These are phyloP conservation scores for Zoanthus gigantus DNA, from an alignment of 92 coral and sea anemone species.

Conservation along the genomic window DNA sequence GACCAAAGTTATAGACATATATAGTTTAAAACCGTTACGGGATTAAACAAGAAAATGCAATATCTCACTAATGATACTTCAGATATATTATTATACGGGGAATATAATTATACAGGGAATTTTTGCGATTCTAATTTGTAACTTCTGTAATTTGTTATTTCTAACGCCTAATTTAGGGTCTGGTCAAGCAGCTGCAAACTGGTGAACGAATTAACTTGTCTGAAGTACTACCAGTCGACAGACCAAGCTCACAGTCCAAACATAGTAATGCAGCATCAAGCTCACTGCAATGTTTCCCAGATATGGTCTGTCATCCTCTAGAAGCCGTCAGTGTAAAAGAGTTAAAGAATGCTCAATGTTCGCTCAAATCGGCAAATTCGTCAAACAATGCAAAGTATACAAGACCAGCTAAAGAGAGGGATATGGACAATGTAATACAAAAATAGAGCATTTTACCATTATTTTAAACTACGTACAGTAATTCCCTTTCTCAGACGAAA, in stretches of 20 bases:
- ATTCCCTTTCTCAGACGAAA: too few species aligned
- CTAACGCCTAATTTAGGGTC: conserved; percentile 48
- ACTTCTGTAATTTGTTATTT: too few species aligned
- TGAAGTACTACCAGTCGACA: conserved; percentile 61
- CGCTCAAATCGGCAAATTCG: conserved; percentile 55
- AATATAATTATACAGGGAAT: too few species aligned
- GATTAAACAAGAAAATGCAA: too few species aligned
- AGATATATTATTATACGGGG: too few species aligned
- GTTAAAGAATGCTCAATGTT: conserved; percentile 63
- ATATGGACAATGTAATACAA: conserved; percentile 28
- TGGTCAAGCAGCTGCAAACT: conserved; percentile 73
- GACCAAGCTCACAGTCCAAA: background rate
- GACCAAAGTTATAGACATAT: too few species aligned
- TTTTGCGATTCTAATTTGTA: too few species aligned
- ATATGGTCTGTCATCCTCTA: conserved; percentile 60
- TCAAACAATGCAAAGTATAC: conserved; percentile 61
- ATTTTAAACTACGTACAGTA: too few species aligned
- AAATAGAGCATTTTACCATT: too few species aligned
- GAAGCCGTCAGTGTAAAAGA: conserved; percentile 61
- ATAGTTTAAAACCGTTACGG: too few species aligned
- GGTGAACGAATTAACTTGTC: conserved; percentile 73
- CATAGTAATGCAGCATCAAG: conserved; percentile 47
- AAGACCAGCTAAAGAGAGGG: conserved; percentile 3
- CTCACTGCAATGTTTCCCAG: conserved; percentile 50
- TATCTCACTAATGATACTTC: too few species aligned